Percentiles rank a stretch among this genome's conserved stretches.
These are phyloP conservation scores for Ailuropoda melanoleuca DNA, from an alignment of 2,113 vertebrate genomes.

Conservation along the genomic window DNA sequence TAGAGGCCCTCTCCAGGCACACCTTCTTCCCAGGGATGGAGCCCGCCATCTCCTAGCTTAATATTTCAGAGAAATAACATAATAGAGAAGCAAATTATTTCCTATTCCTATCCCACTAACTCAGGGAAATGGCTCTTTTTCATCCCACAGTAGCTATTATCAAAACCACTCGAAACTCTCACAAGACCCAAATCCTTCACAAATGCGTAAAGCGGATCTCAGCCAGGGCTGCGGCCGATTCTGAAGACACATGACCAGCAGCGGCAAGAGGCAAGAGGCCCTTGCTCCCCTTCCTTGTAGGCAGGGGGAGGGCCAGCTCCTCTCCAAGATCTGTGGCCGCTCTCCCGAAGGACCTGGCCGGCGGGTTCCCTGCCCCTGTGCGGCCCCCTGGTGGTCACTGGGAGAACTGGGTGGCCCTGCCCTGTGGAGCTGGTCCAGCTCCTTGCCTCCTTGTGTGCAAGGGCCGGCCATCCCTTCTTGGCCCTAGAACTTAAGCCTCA, in stretches of 20 bases:
- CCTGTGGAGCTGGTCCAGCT: background rate
- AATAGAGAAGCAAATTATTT: background rate
- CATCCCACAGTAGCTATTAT: background rate
- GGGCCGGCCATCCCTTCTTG: background rate
- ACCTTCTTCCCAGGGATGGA: background rate
- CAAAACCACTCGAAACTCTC: slow-evolving; percentile 4
- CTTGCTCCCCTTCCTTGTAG: background rate
- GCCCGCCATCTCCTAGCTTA: background rate
- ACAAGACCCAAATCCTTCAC: background rate
- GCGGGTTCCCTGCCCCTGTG: background rate
- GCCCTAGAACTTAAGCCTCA: background rate
- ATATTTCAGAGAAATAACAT: background rate
- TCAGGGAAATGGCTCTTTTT: background rate
- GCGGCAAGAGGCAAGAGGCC: background rate
- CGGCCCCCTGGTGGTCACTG: slow-evolving; percentile 30
- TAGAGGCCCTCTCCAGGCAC: background rate
- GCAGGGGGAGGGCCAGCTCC: background rate
- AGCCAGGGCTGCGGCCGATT: background rate
- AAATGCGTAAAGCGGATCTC: background rate
- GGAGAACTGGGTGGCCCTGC: background rate
- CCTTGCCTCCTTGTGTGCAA: background rate
- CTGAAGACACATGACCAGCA: accelerated
- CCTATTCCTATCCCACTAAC: background rate
- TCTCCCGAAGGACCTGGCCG: background rate
- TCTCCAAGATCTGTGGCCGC: background rate